These are phyloP conservation scores for Myopa tessellatipennis DNA, from an alignment of 2,888 invertebrate species.

Conservation along the genomic window DNA sequence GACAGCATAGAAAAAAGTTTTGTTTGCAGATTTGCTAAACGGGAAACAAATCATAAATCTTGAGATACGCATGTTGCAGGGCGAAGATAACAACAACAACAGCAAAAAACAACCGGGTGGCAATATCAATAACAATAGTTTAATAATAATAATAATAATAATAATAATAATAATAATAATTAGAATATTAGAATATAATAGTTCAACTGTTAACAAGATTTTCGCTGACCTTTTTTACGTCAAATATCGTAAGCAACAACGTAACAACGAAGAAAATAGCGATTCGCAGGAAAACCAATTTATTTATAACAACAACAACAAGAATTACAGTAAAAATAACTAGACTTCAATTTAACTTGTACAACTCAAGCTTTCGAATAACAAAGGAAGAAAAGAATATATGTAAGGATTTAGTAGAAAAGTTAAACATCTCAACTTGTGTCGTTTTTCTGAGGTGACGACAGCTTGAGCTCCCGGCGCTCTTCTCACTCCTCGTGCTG, in stretches of 20 bases:
- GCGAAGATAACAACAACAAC: no score
- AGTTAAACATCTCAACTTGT: neutral
- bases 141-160: no score
- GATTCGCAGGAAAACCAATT: slow-evolving; percentile 17
- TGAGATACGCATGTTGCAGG: neutral
- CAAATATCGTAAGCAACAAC: no score
- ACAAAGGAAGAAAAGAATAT: neutral
- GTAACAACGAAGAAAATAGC: neutral
- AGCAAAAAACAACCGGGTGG: no score
- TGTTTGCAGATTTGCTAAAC: slow-evolving; percentile 5
- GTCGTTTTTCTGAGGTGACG: neutral
- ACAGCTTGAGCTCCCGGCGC: neutral
- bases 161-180: no score
- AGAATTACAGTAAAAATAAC: neutral
- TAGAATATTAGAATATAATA: no score
- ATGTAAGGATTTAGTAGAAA: neutral
- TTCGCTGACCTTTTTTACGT: no score
- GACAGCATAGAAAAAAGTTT: neutral
- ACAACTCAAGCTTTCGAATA: neutral
- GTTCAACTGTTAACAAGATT: no score
- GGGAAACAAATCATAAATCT: slow-evolving; percentile 31
- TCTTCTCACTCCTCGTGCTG: no score
- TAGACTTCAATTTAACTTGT: neutral
- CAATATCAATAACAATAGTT: no score
- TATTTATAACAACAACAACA: slow-evolving; percentile 8